Percentiles rank a stretch among this genome's conserved stretches.
Conservation (phyloP, 2,113 vertebrate genomes). For the Setophaga petechia region DNA sequence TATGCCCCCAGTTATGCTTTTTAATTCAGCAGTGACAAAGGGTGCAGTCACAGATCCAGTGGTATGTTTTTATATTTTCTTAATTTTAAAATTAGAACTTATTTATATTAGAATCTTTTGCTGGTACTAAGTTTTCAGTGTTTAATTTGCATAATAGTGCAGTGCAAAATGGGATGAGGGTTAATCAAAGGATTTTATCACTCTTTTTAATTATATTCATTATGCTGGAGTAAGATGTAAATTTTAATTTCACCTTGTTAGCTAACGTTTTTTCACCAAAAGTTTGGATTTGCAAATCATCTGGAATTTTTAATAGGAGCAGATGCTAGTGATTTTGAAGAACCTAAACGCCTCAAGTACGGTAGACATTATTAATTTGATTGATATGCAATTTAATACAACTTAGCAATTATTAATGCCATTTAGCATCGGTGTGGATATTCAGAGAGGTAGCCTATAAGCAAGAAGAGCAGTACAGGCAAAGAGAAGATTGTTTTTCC, state of each 20-base stretch:
- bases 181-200: constrained; percentile 80
- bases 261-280: constrained; percentile 74
- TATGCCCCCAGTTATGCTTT: not conserved
- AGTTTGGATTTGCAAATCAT: constrained; percentile 75
- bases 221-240: constrained; percentile 76
- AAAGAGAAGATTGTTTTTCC: not conserved
- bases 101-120: constrained; percentile 49
- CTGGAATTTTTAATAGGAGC: constrained; percentile 79
- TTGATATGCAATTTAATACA: constrained; percentile 67
- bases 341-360: constrained; percentile 62
- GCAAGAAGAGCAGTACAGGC: not conserved
- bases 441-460: not conserved
- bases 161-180: constrained; percentile 66
- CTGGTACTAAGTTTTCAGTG: constrained; percentile 53
- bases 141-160: constrained; percentile 72
- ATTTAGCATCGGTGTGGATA: not conserved
- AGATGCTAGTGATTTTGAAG: constrained; percentile 73
- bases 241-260: constrained; percentile 83
- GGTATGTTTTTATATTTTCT: not conserved
- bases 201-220: constrained; percentile 78
- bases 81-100: constrained; percentile 50
- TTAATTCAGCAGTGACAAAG: constrained; percentile 7
- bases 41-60: not conserved
- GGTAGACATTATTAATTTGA: constrained; percentile 73
- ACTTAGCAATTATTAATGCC: constrained; percentile 67